These are phyloP conservation scores for Mionectes macconnelli DNA, from an alignment of 2,113 vertebrate genomes.

Conservation along the genomic window DNA sequence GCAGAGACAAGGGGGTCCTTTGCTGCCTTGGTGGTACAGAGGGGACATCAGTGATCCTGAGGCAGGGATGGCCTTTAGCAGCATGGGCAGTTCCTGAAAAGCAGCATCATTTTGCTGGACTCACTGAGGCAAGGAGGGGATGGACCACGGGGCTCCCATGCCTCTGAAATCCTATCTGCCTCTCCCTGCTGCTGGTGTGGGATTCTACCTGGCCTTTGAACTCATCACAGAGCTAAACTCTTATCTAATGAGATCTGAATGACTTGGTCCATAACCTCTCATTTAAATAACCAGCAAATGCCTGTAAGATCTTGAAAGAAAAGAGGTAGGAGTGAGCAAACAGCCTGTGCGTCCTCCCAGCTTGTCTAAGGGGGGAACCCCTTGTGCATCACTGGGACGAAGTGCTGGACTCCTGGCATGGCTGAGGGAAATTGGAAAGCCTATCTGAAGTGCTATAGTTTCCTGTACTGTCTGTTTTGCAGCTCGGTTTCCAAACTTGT, in stretches of 20 bases:
- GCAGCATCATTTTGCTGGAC: not conserved
- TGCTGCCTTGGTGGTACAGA: not conserved
- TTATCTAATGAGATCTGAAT: not conserved
- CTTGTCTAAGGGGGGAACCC: not conserved
- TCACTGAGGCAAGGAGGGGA: not conserved
- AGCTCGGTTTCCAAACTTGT: constrained; percentile 35
- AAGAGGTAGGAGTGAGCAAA: not conserved
- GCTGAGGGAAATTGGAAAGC: constrained; percentile 33
- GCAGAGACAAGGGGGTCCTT: not conserved
- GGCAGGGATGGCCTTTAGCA: not conserved
- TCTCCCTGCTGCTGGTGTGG: not conserved
- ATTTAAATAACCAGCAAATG: not conserved
- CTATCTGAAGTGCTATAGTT: constrained; percentile 67
- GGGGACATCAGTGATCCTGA: accelerated
- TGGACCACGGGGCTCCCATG: accelerated
- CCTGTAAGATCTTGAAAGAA: not conserved
- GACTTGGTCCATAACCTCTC: not conserved
- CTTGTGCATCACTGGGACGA: not conserved
- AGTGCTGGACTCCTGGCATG: not conserved
- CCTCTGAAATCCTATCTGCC: accelerated
- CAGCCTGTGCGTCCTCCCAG: not conserved
- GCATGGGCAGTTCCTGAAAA: not conserved
- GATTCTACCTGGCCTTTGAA: not conserved
- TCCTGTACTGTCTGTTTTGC: constrained; percentile 62
- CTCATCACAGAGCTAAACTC: not conserved